Evolutionary conservation across 2,797 vertebrate genomes (phyloP).

Genomic region (Furcifer pardalis): DNA sequence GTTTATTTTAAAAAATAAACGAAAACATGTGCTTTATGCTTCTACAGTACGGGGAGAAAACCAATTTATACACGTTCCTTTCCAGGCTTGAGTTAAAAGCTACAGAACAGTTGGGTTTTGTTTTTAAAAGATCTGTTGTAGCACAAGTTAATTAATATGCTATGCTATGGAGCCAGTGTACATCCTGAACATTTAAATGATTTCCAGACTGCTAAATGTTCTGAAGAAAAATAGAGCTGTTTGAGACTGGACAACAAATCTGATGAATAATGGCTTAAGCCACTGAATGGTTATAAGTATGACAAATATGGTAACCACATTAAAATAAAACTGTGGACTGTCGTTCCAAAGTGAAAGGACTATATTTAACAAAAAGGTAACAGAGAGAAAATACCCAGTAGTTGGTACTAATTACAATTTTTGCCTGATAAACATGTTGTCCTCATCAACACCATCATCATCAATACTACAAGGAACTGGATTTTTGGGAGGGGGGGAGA

Average conservation of each 20-base stretch:
- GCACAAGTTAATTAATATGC: slow-evolving; percentile 44
- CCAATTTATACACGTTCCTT: slow-evolving; percentile 11
- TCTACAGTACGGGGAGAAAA: neutral
- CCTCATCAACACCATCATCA: too few species aligned
- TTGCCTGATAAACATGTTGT: neutral
- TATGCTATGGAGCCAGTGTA: slow-evolving; percentile 26
- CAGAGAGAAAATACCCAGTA: neutral
- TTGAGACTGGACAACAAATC: slow-evolving; percentile 4
- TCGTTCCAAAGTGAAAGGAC: neutral
- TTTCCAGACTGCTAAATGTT: slow-evolving; percentile 38
- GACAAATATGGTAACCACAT: neutral
- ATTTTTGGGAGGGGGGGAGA: too few species aligned
- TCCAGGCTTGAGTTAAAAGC: neutral
- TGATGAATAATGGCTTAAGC: slow-evolving; percentile 20
- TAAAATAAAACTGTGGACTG: neutral
- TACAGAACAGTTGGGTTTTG: neutral
- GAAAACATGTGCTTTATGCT: slow-evolving; percentile 28
- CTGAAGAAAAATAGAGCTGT: slow-evolving; percentile 21
- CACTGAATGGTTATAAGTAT: neutral
- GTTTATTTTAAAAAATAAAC: neutral
- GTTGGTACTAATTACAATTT: neutral
- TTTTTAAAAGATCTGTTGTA: slow-evolving; percentile 30
- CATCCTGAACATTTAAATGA: slow-evolving; percentile 49
- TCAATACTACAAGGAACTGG: too few species aligned
- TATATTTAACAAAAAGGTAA: neutral